Percentiles rank a stretch among this genome's conserved stretches.
phyloP scores from a whole-genome alignment of 2,888 invertebrate species.

The Hydrotaea cyrtoneurina region DNA sequence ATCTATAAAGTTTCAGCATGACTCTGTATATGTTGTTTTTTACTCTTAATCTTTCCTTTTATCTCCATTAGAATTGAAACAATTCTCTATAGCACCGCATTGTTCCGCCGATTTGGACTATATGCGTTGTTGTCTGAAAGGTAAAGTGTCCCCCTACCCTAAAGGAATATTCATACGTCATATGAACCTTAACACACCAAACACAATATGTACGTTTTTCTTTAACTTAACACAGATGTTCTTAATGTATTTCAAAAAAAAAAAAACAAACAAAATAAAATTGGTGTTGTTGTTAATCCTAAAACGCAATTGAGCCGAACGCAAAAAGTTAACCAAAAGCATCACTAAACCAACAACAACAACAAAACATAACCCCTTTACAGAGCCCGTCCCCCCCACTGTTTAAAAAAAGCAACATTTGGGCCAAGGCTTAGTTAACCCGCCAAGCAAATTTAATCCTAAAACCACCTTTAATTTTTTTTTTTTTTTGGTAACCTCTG shows the following conservation, averaged over 20 bases:
- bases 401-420: not conserved
- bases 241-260: not conserved
- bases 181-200: not conserved
- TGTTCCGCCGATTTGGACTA: constrained; percentile 80
- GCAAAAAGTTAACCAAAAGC: not conserved
- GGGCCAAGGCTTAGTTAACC: not conserved
- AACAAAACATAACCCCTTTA: not conserved
- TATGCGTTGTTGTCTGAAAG: constrained; percentile 80
- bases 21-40: constrained; percentile 7
- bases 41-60: constrained; percentile 61
- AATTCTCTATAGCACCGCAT: constrained; percentile 79
- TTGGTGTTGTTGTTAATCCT: not conserved
- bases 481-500: not conserved
- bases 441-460: not conserved
- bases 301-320: not conserved
- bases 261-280: too few species aligned
- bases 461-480: not conserved
- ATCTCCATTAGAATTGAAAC: constrained; percentile 75
- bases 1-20: constrained; percentile 42
- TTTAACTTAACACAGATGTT: constrained; percentile 12
- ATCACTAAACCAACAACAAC: too few species aligned
- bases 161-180: not conserved
- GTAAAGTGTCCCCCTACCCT: constrained; percentile 73
- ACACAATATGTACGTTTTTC: not conserved
- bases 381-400: not conserved